A percentile compares a stretch with the other conserved stretches of the same genome.
phyloP scores from a whole-genome alignment of 2,888 invertebrate species.

The Cancer borealis region DNA sequence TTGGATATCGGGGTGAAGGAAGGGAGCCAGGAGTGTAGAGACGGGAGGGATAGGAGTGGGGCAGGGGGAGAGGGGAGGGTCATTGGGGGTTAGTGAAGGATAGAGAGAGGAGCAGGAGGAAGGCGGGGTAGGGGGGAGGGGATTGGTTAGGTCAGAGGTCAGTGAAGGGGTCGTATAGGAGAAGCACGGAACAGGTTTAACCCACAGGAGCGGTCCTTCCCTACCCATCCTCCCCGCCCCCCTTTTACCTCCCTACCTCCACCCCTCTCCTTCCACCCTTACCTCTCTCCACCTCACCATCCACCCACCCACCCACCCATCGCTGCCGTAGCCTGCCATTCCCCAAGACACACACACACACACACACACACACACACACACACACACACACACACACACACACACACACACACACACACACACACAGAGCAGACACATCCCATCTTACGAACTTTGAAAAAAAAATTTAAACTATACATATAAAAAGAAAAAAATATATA shows the following conservation, averaged over 20 bases:
- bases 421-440: too few relatives aligned
- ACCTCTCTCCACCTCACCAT: neutral
- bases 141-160: slow-evolving; percentile 13
- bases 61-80: neutral
- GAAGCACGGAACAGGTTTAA: neutral
- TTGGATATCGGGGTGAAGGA: neutral
- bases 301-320: neutral
- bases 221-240: neutral
- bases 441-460: neutral
- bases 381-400: slow-evolving; percentile 29
- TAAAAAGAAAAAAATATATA: neutral
- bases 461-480: neutral
- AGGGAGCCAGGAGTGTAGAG: too few relatives aligned
- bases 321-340: neutral
- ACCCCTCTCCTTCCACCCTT: neutral
- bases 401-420: slow-evolving; percentile 46
- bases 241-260: neutral
- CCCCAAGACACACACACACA: neutral
- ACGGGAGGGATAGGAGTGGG: neutral
- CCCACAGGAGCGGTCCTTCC: neutral
- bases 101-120: neutral
- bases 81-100: neutral
- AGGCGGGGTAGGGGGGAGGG: neutral
- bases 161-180: neutral
- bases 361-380: slow-evolving; percentile 17